A percentile compares a stretch with the other conserved stretches of the same genome.
These are phyloP conservation scores for Nephila pilipes DNA, from an alignment of 1,140 invertebrate species.

Conservation along the genomic window DNA sequence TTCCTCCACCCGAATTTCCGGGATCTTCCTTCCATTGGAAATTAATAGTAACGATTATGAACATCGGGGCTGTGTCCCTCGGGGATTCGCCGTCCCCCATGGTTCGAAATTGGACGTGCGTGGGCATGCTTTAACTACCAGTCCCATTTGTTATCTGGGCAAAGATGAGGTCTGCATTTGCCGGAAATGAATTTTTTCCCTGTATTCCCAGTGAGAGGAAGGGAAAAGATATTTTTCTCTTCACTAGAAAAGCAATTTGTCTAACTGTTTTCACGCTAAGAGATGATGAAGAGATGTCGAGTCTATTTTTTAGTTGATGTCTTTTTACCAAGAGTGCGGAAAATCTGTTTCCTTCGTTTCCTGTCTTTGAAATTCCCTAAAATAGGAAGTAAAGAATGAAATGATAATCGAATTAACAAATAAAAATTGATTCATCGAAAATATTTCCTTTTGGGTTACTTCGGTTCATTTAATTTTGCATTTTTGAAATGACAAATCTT, in stretches of 20 bases:
- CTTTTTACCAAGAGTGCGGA: too few relatives aligned
- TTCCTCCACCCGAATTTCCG: not conserved
- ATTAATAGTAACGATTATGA: conserved; percentile 30
- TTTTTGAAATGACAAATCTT: too few relatives aligned
- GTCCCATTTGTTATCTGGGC: not conserved
- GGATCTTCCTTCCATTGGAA: not conserved
- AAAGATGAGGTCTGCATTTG: not conserved
- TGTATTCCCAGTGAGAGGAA: not conserved
- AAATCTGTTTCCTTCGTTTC: too few relatives aligned
- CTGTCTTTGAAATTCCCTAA: too few relatives aligned
- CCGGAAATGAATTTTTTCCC: conserved; percentile 5
- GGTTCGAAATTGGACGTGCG: not conserved
- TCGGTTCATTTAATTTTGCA: too few relatives aligned
- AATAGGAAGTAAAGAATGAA: too few relatives aligned
- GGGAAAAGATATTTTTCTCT: not conserved
- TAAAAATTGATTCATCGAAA: too few relatives aligned
- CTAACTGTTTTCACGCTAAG: not conserved
- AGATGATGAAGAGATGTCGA: not conserved
- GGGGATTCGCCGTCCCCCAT: not conserved
- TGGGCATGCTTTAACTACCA: conserved; percentile 14
- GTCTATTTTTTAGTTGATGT: too few relatives aligned
- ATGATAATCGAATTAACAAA: too few relatives aligned
- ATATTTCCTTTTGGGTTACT: too few relatives aligned
- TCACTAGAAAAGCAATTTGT: conserved; percentile 5
- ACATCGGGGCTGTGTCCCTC: not conserved